Evolutionary conservation across 1,140 invertebrate species (phyloP), one percentile per base, ranked within the genome.

Genomic region (Dysdera silvatica): DNA sequence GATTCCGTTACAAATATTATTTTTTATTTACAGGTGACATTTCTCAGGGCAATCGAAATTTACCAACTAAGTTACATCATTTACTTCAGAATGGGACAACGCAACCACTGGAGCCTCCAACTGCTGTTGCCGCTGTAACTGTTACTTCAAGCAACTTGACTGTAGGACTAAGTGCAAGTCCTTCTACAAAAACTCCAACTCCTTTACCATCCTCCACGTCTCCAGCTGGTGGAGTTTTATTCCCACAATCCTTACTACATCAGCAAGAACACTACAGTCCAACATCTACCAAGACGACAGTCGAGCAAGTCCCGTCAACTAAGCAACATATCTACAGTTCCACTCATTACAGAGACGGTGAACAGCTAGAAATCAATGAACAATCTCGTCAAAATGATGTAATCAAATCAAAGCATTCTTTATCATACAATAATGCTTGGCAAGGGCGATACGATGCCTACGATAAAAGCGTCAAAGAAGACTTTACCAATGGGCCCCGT

Each of bases 181-280:
- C 47, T 45, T 35, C 53, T 37, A 47, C 55, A 43, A 31, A 79
- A 79, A 53, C 41, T 18, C 53, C 52, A 8, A 23, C 31, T 4
- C 53, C 60, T 7, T 31, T 61, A 41, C 51, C 60, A 16, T 62
- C 60, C 18, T 62, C 60, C 31, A 55, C 52, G 4, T 55, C 52
- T 2, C 60, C 60, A 3, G 60, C 60, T 1, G 60, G 60, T 10
- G 60, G 60, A n/a, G 60, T 62, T 1, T 53, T 53, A 8, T 62
- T 62, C 41, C 60, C 60, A 2, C 35, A 49, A 23, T 61, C 59
- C 6, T 28, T 61, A 31, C 51, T 53, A 5, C 40, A 51, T 16
- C 59, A 61, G n/a, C 47, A 60, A 40, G 49, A 61, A 14, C 56
- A 55, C 43, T 33, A n/a, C n/a, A n/a, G 24, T 31, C 23, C 20